Base-by-base conservation (phyloP, 2,888 invertebrate genomes). In the Smittia aterrima region DNA sequence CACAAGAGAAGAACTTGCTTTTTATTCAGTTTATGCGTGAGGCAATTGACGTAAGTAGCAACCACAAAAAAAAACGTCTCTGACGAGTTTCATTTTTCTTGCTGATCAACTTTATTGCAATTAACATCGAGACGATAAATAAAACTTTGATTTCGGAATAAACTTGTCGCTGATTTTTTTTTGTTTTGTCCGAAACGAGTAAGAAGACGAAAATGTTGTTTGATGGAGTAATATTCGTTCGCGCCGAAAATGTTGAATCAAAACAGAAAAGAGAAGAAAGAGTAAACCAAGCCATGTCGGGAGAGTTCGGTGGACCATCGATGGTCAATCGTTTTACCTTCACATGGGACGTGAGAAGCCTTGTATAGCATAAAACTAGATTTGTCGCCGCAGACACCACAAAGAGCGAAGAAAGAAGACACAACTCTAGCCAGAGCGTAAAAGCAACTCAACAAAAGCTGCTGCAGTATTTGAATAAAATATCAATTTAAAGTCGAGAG, bases 401-500 rank as follows among this genome's bases (percentile, higher is more conserved):
- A 66, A 18, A 41, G 18, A 67, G 41, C 11, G 13, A 40, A 20
- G 41, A 67, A 38, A 67, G 41, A 67, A 41, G 38, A n/a, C 47
- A 3, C 16, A 2, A 47, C 16, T 6, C 13, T 25, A 32, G 67
- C 24, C 40, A 18, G 66, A 66, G 13, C 22, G 27, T 16, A 1
- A 64, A 24, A 25, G 64, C 16, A 27, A 64, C 27, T 9, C 32
- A 32, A 32, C 32, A 32, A 32, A 32, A 32, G 32, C 32, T 32
- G 32, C 32, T 32, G 47, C 16, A 47, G 47, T 58, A 58, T 58
- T 58, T 58, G 22, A 58, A 58, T 58, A 58, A 58, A 58, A 58
- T 20, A 58, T 22, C 58, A 58, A 58, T 58, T 58, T 58, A 58
- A 58, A 58, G 54, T 18, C 53, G 47, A 47, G 47, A 47, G 47